phyloP scores from a whole-genome alignment of 2,888 invertebrate genomes.

The Drosophila pseudotakahashii region DNA sequence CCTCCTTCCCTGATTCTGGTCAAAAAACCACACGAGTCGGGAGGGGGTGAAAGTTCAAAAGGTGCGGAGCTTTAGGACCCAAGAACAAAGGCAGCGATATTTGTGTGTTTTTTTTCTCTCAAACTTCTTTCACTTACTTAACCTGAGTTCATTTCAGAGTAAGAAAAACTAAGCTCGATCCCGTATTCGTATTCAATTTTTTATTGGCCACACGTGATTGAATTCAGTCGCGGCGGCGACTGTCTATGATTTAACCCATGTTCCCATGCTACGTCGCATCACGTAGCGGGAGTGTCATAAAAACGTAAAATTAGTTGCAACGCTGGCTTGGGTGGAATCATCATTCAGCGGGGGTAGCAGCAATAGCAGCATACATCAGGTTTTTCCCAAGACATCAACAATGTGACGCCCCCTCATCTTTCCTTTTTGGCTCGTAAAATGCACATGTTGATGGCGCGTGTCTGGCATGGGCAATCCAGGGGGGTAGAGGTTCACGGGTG shows the following conservation, averaged over 20 bases:
- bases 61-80: not conserved
- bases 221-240: slow-evolving; percentile 47
- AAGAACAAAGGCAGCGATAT: not conserved
- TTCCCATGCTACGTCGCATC: slow-evolving; percentile 67
- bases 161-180: slow-evolving; percentile 13
- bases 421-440: slow-evolving; percentile 69
- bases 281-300: slow-evolving; percentile 75
- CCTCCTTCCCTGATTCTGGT: not conserved
- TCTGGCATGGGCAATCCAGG: slow-evolving; percentile 62
- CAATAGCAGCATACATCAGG: slow-evolving; percentile 26
- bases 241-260: slow-evolving; percentile 70
- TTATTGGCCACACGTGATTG: slow-evolving; percentile 76
- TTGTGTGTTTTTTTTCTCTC: not conserved
- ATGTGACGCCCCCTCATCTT: slow-evolving; percentile 52
- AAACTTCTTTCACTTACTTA: slow-evolving; percentile 22
- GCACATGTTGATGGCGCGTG: slow-evolving; percentile 78
- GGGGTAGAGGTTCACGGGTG: slow-evolving; percentile 1
- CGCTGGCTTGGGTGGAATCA: slow-evolving; percentile 45
- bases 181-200: slow-evolving; percentile 54
- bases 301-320: slow-evolving; percentile 77
- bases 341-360: slow-evolving; percentile 14
- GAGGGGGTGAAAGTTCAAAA: not conserved
- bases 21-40: not conserved
- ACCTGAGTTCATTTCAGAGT: slow-evolving; percentile 7
- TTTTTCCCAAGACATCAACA: slow-evolving; percentile 64